phyloP scores from a whole-genome alignment of 2,113 vertebrate genomes.

The Genyomyrus donnyi region DNA sequence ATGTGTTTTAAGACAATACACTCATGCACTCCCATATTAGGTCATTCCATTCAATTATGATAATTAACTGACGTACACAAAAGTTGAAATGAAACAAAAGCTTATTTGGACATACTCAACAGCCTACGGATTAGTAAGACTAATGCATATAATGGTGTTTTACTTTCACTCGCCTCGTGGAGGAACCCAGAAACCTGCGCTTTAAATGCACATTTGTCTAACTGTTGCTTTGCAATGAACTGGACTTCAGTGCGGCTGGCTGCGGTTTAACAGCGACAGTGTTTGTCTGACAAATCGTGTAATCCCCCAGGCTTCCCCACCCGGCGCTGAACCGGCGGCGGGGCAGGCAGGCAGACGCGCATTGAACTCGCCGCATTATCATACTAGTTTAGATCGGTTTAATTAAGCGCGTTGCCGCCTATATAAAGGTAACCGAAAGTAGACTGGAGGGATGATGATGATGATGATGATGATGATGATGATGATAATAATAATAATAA shows the following conservation, averaged over 20 bases:
- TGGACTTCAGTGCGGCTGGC: background rate
- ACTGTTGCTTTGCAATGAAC: background rate
- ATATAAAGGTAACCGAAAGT: background rate
- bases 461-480: background rate
- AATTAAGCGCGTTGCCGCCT: background rate
- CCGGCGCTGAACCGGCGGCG: background rate
- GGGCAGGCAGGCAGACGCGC: background rate
- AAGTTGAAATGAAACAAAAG: background rate
- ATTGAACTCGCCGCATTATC: background rate
- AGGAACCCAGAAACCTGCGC: background rate
- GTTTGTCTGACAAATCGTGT: background rate
- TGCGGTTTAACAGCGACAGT: background rate
- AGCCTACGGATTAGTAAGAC: background rate
- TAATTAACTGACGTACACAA: background rate
- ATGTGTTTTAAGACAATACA: background rate
- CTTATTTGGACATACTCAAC: background rate
- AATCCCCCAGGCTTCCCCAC: background rate
- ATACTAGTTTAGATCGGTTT: background rate
- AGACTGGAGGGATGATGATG: background rate
- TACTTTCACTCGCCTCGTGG: background rate
- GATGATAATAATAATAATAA: background rate
- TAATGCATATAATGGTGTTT: background rate
- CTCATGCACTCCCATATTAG: background rate
- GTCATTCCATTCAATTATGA: background rate
- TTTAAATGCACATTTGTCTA: background rate